Conservation (phyloP, 2,113 vertebrate species). For the Capra hircus region DNA sequence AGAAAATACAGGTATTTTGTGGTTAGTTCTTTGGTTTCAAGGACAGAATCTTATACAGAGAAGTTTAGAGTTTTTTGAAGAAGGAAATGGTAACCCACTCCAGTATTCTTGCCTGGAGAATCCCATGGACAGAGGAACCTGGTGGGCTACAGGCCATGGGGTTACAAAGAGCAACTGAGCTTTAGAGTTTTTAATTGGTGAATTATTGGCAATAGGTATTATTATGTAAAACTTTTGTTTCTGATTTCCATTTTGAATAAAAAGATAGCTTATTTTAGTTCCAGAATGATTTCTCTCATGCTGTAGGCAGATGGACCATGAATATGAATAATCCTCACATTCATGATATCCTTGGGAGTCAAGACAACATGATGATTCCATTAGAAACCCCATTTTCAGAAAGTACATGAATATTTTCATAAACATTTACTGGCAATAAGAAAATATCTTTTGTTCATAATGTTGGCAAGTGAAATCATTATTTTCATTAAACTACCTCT, state of each 20-base stretch:
- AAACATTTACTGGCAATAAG: neutral
- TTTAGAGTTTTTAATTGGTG: neutral
- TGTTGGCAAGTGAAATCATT: neutral
- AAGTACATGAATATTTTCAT: neutral
- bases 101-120: neutral
- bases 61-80: neutral
- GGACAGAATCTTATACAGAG: neutral
- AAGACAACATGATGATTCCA: neutral
- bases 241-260: neutral
- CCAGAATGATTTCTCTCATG: neutral
- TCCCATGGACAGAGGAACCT: neutral
- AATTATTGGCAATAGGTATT: neutral
- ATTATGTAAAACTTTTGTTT: neutral
- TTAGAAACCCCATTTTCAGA: neutral
- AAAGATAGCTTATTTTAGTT: neutral
- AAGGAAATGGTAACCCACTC: neutral
- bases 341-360: neutral
- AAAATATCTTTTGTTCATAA: neutral
- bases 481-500: constrained; percentile 6
- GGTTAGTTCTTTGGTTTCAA: neutral
- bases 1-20: neutral
- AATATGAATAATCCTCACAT: neutral
- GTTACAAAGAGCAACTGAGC: neutral
- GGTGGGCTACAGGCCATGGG: neutral
- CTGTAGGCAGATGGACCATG: neutral